A percentile compares a stretch with the other conserved stretches of the same genome.
These are phyloP conservation scores for Ornithorhynchus anatinus DNA, from an alignment of 2,113 vertebrate species.

Conservation along the genomic window DNA sequence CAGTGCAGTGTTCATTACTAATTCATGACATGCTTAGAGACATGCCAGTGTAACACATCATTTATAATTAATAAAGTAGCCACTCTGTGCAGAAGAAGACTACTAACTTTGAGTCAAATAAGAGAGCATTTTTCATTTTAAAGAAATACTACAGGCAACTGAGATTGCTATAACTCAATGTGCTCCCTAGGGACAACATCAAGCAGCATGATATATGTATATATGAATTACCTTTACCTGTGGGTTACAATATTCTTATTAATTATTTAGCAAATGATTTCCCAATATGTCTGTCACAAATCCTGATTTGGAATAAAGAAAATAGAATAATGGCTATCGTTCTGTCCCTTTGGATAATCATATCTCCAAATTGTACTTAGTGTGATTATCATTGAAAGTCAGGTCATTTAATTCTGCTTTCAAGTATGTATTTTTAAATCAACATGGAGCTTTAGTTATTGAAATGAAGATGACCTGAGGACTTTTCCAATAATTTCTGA, in stretches of 20 bases:
- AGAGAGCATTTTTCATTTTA: background rate
- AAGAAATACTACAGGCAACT: background rate
- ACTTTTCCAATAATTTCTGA: background rate
- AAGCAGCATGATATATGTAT: background rate
- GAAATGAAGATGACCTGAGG: background rate
- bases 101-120: background rate
- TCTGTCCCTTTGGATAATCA: background rate
- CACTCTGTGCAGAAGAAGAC: background rate
- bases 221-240: background rate
- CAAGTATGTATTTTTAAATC: background rate
- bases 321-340: background rate
- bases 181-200: background rate
- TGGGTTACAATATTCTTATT: background rate
- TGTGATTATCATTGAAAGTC: background rate
- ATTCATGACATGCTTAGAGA: background rate
- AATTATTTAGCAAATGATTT: background rate
- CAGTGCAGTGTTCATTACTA: background rate
- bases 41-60: background rate
- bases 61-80: conserved; percentile 2
- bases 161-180: background rate
- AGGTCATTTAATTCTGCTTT: background rate
- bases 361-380: background rate
- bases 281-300: background rate
- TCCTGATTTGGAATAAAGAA: background rate
- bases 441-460: background rate